Conservation (phyloP, 2,797 vertebrate species). For the Luscinia luscinia region DNA sequence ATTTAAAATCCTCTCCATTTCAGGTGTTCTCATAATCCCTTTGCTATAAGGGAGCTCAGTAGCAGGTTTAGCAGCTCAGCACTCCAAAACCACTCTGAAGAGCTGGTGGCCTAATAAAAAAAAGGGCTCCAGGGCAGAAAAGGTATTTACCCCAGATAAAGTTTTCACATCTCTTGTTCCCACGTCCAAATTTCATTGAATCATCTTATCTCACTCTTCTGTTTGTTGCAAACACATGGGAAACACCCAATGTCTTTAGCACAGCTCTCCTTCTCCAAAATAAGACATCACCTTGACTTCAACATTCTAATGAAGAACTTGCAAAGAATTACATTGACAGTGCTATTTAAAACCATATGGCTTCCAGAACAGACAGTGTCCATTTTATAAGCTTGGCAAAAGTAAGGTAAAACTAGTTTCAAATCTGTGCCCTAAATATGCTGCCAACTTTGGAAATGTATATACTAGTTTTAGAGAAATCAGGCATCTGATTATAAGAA, state of each 20-base stretch:
- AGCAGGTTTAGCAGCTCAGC: background rate
- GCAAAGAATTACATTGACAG: background rate
- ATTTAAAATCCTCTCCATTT: background rate
- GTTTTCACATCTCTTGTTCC: background rate
- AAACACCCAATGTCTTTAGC: background rate
- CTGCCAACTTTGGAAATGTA: background rate
- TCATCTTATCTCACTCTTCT: background rate
- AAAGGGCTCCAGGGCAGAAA: background rate
- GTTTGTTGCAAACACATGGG: background rate
- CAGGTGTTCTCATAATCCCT: background rate
- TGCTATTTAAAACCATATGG: background rate
- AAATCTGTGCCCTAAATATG: background rate
- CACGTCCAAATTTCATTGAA: background rate
- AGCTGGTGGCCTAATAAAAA: background rate
- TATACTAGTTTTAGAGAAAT: background rate
- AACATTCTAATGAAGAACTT: background rate
- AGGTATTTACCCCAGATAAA: background rate
- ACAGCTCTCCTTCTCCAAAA: background rate
- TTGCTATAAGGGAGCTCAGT: background rate
- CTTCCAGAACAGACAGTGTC: background rate
- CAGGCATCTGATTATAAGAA: background rate
- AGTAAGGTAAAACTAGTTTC: background rate
- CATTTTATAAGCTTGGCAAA: background rate
- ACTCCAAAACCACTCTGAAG: background rate
- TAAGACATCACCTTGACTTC: background rate